Evolutionary conservation across 1,140 invertebrate species (phyloP), one percentile per base, ranked within the genome.

Genomic region (Arion vulgaris): DNA sequence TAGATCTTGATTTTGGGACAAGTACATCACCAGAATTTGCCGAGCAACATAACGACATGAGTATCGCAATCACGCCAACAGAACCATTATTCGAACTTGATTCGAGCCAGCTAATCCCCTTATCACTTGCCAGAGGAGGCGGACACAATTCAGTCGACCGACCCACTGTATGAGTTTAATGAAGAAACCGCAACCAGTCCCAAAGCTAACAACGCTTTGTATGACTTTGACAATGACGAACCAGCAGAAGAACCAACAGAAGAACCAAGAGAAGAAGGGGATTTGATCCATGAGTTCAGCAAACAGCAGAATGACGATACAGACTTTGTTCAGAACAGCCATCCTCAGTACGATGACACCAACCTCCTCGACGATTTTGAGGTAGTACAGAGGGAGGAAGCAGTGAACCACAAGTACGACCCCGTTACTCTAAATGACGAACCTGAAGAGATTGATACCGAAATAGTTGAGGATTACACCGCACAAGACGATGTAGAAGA

Each of bases 181-280:
- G 81, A 32, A 13, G 69, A 82, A 23, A 19, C 36, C 34, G 77
- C 77, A 17, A 66, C 36, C 9, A 74, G 38, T 51, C 19, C 34
- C 32, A 80, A 84, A 32, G 57, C 86, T 1, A 13, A 74, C 57
- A 86, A 88, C 73, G 84, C 84, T 0, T 74, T 88, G 53, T 84
- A 83, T 38, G 87, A 88, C 49, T 76, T 87, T 5, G 62, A 76
- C 62, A 71, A 80, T 69, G 73, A 78, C 7, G 49, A 13, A 7
- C 19, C 49, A 9, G n/a, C n/a, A n/a, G n/a, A n/a, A n/a, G n/a
- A n/a, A n/a, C n/a, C n/a, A n/a, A 41, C n/a, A 41, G 28, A 32
- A 23, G 49, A 57, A 11, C 5, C 69, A 72, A 7, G 5, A 41
- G 34, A 36, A n/a, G 69, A 72, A n/a, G 17, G 7, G 17, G 32